A percentile compares a stretch with the other conserved stretches of the same genome.
Evolutionary conservation across 2,888 invertebrate species (phyloP).

Genomic region (Chrysotoxum bicinctum): DNA sequence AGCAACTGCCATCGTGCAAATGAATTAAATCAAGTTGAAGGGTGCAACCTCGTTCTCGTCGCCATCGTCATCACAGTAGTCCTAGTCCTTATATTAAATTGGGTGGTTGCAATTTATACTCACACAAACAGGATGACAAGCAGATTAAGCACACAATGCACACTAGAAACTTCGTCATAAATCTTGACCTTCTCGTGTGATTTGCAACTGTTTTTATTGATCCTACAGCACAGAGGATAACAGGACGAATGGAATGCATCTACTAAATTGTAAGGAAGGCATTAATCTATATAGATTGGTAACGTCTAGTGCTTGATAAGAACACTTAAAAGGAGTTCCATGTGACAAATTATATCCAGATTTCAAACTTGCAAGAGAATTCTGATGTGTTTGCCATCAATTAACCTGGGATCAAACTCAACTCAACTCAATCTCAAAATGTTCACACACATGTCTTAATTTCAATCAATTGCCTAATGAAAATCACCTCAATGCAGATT

Average conservation of each 20-base stretch:
- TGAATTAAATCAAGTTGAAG: conserved; percentile 71
- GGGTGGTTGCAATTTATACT: conserved; percentile 56
- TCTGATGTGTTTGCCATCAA: conserved; percentile 51
- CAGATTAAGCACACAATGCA: conserved; percentile 69
- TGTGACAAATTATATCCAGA: conserved; percentile 47
- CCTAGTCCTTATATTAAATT: neutral
- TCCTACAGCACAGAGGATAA: neutral
- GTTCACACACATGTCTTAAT: conserved; percentile 52
- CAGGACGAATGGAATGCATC: neutral
- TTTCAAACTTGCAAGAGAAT: conserved; percentile 24
- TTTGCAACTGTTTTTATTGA: conserved; percentile 71
- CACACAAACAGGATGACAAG: conserved; percentile 68
- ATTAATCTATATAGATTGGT: conserved; percentile 13
- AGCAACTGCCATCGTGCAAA: conserved; percentile 66
- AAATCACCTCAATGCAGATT: conserved; percentile 1
- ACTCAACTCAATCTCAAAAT: conserved; percentile 51
- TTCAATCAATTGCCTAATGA: conserved; percentile 47
- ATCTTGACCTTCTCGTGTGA: conserved; percentile 69
- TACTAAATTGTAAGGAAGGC: conserved; percentile 11
- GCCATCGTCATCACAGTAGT: neutral
- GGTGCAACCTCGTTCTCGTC: conserved; percentile 34
- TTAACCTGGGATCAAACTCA: conserved; percentile 50
- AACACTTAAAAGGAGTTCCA: conserved; percentile 30
- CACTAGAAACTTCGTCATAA: conserved; percentile 64
- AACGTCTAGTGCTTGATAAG: neutral